Evolutionary conservation across 2,113 vertebrate species (phyloP).

Genomic region (Sander vitreus): DNA sequence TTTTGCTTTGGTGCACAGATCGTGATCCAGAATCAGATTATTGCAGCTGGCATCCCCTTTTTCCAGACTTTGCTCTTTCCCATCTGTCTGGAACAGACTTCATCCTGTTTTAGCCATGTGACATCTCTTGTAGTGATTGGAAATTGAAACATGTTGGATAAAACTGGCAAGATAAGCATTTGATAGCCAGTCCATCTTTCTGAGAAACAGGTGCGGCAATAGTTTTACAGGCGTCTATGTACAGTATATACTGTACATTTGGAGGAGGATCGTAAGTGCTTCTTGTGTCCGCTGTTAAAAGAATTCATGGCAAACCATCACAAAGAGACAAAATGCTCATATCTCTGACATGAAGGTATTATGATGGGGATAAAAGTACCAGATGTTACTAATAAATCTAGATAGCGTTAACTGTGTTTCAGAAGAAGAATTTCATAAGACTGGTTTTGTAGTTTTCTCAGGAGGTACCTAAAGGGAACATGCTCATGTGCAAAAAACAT

Average conservation of each 20-base stretch:
- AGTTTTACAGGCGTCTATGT: constrained; percentile 53
- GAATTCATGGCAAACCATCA: constrained; percentile 66
- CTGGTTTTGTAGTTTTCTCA: constrained; percentile 26
- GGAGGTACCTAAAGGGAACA: constrained; percentile 16
- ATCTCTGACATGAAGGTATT: constrained; percentile 73
- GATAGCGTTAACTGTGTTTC: constrained; percentile 50
- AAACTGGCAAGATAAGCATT: constrained; percentile 65
- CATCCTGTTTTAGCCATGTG: constrained; percentile 48
- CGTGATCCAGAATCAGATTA: constrained; percentile 60
- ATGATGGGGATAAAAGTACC: constrained; percentile 69
- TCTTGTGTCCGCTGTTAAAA: constrained; percentile 59
- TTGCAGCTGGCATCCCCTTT: constrained; percentile 45
- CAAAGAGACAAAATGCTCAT: constrained; percentile 64
- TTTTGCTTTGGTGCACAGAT: constrained; percentile 50
- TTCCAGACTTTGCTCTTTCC: constrained; percentile 47
- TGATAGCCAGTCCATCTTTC: constrained; percentile 61
- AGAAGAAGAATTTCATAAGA: constrained; percentile 31
- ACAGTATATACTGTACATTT: constrained; percentile 20
- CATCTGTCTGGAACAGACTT: constrained; percentile 49
- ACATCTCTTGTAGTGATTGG: constrained; percentile 49
- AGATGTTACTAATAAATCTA: constrained; percentile 75
- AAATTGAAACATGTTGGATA: constrained; percentile 52
- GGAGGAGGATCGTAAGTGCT: constrained; percentile 49
- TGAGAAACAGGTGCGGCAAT: constrained; percentile 63
- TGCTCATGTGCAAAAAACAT: constrained; percentile 22